phyloP scores from a whole-genome alignment of 2,797 vertebrate species.

The Moxostoma hubbsi region DNA sequence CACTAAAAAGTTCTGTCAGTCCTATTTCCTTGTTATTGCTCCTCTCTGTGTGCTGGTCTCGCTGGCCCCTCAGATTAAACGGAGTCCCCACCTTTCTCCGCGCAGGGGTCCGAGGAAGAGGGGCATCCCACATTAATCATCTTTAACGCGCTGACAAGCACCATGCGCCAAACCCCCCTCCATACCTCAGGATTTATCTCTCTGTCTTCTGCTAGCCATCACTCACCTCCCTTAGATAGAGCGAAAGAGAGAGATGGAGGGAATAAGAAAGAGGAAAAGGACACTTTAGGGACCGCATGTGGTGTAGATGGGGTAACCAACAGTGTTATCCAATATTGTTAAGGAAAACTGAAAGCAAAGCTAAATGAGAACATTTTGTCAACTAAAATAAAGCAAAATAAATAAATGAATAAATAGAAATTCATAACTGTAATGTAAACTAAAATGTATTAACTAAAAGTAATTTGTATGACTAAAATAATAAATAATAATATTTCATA shows the following conservation, averaged over 20 bases:
- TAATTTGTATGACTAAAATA: too few relatives aligned
- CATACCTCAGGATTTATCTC: constrained; percentile 85
- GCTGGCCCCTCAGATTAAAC: constrained; percentile 89
- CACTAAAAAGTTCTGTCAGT: constrained; percentile 99
- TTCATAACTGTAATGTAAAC: too few relatives aligned
- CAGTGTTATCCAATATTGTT: too few relatives aligned
- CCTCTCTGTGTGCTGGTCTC: constrained; percentile 65
- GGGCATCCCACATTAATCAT: constrained; percentile 98
- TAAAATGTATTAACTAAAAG: too few relatives aligned
- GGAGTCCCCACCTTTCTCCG: constrained; percentile 70
- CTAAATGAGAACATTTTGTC: too few relatives aligned
- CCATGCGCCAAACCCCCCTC: constrained; percentile 73
- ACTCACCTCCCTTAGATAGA: constrained; percentile 78
- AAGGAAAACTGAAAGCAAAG: too few relatives aligned
- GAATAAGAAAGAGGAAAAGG: constrained; percentile 38
- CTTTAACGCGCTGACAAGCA: constrained; percentile 97
- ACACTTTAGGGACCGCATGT: constrained; percentile 19
- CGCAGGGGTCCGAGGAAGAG: constrained; percentile 77
- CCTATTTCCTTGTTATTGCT: constrained; percentile 99
- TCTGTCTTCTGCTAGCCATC: constrained; percentile 80
- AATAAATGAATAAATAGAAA: too few relatives aligned
- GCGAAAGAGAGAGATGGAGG: constrained; percentile 59
- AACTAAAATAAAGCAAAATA: too few relatives aligned
- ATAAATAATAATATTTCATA: too few relatives aligned
- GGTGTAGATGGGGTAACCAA: background rate